Evolutionary conservation across 2,888 invertebrate species (phyloP).

Genomic region (Strigamia crassipes): DNA sequence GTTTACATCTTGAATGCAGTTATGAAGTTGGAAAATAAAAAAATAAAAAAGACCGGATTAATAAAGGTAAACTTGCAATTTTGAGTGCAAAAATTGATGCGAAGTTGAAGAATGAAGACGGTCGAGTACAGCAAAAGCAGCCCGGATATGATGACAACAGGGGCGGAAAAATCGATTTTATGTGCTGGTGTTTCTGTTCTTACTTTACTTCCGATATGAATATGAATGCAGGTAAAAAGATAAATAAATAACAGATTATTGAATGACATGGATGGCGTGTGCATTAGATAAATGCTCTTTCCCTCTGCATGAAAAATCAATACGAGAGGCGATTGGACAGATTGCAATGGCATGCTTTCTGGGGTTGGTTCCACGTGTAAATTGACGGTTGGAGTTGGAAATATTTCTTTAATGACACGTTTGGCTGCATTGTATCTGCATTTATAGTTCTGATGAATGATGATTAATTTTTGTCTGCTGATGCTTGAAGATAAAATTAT

Average conservation of each 20-base stretch:
- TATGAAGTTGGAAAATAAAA: no score
- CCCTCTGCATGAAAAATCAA: neutral
- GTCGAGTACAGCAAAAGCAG: neutral
- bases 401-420: no score
- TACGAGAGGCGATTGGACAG: neutral
- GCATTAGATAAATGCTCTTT: slow-evolving; percentile 21
- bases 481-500: no score
- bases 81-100: neutral
- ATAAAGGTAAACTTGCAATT: neutral
- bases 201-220: slow-evolving; percentile 5
- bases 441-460: no score
- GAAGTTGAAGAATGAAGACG: neutral
- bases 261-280: slow-evolving; percentile 14
- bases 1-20: no score
- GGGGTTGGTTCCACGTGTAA: neutral
- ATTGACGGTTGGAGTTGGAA: neutral
- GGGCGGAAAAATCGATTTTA: neutral
- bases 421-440: no score
- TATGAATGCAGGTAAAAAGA: slow-evolving; percentile 13
- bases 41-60: neutral
- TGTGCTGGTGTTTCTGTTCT: neutral
- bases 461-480: no score
- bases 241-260: slow-evolving; percentile 11
- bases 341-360: neutral
- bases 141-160: neutral